Base-by-base conservation (phyloP, 2,797 vertebrate species). In the Falco peregrinus region DNA sequence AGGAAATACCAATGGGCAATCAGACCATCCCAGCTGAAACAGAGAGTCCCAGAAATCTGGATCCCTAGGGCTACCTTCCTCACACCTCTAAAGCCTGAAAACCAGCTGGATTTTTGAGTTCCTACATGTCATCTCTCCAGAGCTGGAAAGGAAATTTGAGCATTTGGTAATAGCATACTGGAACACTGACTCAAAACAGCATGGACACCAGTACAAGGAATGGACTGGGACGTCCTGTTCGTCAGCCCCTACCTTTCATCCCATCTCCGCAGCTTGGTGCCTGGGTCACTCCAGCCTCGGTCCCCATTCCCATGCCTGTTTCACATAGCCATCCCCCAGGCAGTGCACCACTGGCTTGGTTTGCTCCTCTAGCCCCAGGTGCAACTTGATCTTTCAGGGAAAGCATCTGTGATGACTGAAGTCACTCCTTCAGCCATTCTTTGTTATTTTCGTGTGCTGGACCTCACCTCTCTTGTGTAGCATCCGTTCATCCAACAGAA, bases 161-260 rank as follows among this genome's bases (percentile, higher is more conserved):
- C 8, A 19, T 56, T 95, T 59, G 15, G 3, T 70, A 64, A 39
- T 0, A 53, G 24, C 1, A 5, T 31, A 29, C 14, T 48, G 47
- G 79, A 87, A 63, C 3, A 65, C 53, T 33, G 18, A 51, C 60
- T 74, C 3, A 24, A 59, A 82, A 3, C 29, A 47, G 6, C 17
- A 11, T 3, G 51, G 39, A 25, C 9, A 54, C 11, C 35, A 78
- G 41, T 25, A 78, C 8, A 85, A 85, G 21, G 25, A 87, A 75
- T 0, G 1, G 61, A 50, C 26, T 43, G 26, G 5, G 35, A 80
- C 13, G 57, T 5, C 6, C 33, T 35, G 21, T 14, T 4, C 5
- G 18, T 24, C n/a, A 77, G 8, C 8, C 19, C 37, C 37, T 77
- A 35, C 54, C 41, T 65, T 80, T 73, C 51, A 48, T 75, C 54